Base-by-base conservation (phyloP, 2,888 invertebrate genomes). In the Biston stratarius region DNA sequence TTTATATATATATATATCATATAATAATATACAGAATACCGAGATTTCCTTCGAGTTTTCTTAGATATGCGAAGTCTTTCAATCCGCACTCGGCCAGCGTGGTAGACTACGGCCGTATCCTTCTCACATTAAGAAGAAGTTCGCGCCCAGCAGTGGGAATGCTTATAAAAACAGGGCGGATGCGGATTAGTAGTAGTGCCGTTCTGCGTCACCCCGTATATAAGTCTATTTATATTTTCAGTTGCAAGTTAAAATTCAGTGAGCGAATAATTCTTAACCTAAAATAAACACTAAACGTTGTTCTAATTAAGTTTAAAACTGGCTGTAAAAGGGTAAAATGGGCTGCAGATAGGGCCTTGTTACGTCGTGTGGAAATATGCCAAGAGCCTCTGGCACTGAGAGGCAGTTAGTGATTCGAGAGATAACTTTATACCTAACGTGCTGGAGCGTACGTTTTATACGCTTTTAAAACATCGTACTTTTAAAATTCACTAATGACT, bases 231-330 rank as follows among this genome's bases (percentile, higher is more conserved):
- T 12, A 0, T 12, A n/a, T 33, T 15, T 24, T 14, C 48, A 52
- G 15, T 61, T 61, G 1, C 24, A 24, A 24, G 24, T 24, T 24
- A 45, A 45, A 67, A 67, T 63, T 67, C 59, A 55, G 24, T 12
- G 10, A 49, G 45, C 55, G 34, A 38, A 60, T 12, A 9, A 49
- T 47, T 57, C 2, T 14, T 45, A 49, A 57, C 45, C 24, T 56
- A 60, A 42, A 61, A 42, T 45, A 61, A 57, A 57, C 53, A 48
- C 47, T 38, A 58, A 58, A 58, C 38, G 38, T 48, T 61, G 66
- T 52, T 52, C 59, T 53, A 63, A 67, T 60, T 68, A 64, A 51
- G 63, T 64, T 67, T 47, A 52, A 51, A 64, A 67, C 36, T 52
- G 58, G 34, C 44, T 56, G 34, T 33, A 55, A 60, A 68, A 56